Evolutionary conservation across 1,140 invertebrate species (phyloP).

Genomic region (Piezodorus guildinii): DNA sequence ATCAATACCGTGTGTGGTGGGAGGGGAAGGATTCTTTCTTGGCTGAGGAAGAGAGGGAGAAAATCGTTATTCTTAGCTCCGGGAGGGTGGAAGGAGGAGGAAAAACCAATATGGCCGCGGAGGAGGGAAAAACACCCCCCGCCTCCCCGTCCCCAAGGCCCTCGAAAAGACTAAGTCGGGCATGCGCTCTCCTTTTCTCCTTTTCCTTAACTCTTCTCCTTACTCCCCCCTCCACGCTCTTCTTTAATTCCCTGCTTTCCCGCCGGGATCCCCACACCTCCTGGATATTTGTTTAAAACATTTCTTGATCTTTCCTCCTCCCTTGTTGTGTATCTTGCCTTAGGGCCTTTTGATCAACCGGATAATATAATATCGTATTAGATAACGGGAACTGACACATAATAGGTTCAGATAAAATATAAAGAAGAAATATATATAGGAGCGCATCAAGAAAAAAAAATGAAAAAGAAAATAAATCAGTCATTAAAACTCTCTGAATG

Average conservation of each 20-base stretch:
- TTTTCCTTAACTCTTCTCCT: conserved; percentile 1
- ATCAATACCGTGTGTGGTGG: background rate
- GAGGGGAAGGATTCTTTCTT: background rate
- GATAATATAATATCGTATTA: too few species aligned
- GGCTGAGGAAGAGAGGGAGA: conserved; percentile 1
- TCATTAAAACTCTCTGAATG: too few species aligned
- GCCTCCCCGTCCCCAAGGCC: background rate
- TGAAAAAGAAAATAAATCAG: too few species aligned
- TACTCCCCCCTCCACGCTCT: background rate
- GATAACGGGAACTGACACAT: too few species aligned
- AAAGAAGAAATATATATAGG: too few species aligned
- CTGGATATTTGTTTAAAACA: too few species aligned
- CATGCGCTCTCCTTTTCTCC: conserved; percentile 4
- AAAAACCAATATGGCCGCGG: conserved; percentile 24
- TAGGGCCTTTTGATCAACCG: too few species aligned
- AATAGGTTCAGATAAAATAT: too few species aligned
- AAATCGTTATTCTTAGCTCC: conserved; percentile 24
- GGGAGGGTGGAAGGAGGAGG: conserved; percentile 14
- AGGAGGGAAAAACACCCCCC: conserved; percentile 8
- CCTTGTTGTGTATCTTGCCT: too few species aligned
- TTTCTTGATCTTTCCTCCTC: too few species aligned
- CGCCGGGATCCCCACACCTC: background rate
- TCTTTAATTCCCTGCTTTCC: background rate
- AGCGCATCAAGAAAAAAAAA: too few species aligned
- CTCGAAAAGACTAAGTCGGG: conserved; percentile 1